Base-by-base conservation (phyloP, 1,140 invertebrate species). In the Drosophila parvula region DNA sequence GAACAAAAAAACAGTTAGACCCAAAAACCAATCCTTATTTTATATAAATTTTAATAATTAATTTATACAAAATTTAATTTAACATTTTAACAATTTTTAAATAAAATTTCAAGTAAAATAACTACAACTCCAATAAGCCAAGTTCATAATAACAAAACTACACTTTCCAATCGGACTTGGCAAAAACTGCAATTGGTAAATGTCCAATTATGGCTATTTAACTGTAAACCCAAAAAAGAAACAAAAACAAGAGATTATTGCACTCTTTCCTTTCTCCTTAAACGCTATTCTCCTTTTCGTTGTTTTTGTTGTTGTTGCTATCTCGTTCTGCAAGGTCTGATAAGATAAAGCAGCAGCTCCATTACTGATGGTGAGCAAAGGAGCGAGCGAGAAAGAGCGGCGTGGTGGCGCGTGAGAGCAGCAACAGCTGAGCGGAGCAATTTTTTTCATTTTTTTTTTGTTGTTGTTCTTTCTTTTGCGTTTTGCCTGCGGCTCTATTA, bases 401-500 rank as follows among this genome's bases (percentile, higher is more conserved):
- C 9, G 34, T 27, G 45, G 50, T 27, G 45, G 50, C 41, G 51
- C 41, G 77, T 70, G 65, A 80, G 78, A 58, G 71, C 30, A 14
- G 12, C 62, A 34, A 63, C 74, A 78, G 67, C 77, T 78, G 62
- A 74, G 64, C 60, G 55, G 34, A 48, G 47, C 51, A 55, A 55
- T 55, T 27, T 53, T 40, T 11, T 8, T 41, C n/a, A n/a, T 22
- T 36, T 65, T 61, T 40, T 30, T 58, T 74, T 44, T 55, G 27
- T 44, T 74, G 32, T 43, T 62, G 40, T 59, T 77, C 58, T 62
- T 63, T 40, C 47, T 55, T 34, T 53, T 70, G 34, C 43, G 40
- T 69, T 69, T 47, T 76, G 43, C 51, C 70, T 64, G 47, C 48
- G 64, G 61, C 80, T 82, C 83, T 88, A 86, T 82, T 88, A 86